Evolutionary conservation across 2,113 vertebrate species (phyloP), one percentile per base, ranked within the genome.

Genomic region (Himantopus leucocephalus): DNA sequence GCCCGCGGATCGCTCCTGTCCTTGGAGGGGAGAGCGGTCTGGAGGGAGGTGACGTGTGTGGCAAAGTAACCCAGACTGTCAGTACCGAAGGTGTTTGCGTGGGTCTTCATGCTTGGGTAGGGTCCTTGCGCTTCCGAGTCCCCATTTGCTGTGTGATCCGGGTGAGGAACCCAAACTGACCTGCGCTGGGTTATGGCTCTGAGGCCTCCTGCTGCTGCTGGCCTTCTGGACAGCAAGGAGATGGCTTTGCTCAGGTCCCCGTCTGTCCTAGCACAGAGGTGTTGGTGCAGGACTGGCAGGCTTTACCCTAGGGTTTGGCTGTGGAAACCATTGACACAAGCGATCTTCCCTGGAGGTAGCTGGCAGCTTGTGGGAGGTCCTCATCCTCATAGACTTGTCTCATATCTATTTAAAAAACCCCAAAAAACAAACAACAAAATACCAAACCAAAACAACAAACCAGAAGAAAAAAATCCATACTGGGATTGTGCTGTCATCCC

Each of bases 101-200:
- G n/a, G 8, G n/a, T 30, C 68, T 32, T 30, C 7, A 2, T 14
- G 0, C 43, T 9, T 2, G 2, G n/a, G 34, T 2, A 8, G 43
- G 29, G n/a, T 53, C 48, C 41, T 7, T 6, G 18, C 4, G 2
- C 37, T 8, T 41, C 48, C 2, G 4, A n/a, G 32, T 20, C 34
- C 29, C 48, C 13, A 0, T 41, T 45, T 19, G 12, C 43, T 41
- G 12, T 11, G 30, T 2, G 3, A 14, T 26, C 35, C 1, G 1
- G 27, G 29, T 26, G 27, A 32, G 70, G 55, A 53, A 5, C 52
- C 43, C 53, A 18, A 8, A 22, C 13, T 1, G 6, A 17, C 15
- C 7, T 1, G 4, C 1, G 2, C 43, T 13, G 48, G 52, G 13
- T 20, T 6, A 3, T 5, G 53, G 52, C 62, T 16, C 24, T 5